Evolutionary conservation across 2,113 vertebrate species (phyloP).

Genomic region (Leuciscus idus): DNA sequence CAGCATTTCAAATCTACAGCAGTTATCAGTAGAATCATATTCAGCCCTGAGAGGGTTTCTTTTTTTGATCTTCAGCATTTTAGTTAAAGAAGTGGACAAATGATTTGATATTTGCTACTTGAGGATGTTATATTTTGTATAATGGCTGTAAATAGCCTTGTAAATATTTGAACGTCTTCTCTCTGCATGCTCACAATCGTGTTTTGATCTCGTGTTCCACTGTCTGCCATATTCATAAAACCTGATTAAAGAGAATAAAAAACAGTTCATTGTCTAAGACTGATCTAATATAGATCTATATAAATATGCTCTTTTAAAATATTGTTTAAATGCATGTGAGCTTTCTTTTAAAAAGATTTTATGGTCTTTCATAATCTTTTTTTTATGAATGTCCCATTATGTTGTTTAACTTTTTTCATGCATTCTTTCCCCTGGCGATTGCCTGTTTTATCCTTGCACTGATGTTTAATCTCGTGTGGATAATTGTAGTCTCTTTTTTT

Average conservation of each 20-base stretch:
- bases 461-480: background rate
- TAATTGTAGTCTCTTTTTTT: background rate
- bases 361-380: slow-evolving; percentile 10
- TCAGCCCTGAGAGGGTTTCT: background rate
- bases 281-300: background rate
- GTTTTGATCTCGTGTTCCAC: slow-evolving; percentile 2
- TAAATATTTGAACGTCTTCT: background rate
- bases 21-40: slow-evolving; percentile 15
- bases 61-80: background rate
- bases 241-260: slow-evolving; percentile 24
- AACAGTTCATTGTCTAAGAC: background rate
- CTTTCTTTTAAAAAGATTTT: slow-evolving; percentile 11
- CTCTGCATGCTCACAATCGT: background rate
- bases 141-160: slow-evolving; percentile 6
- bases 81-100: background rate
- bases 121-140: background rate
- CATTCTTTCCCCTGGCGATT: background rate
- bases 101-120: background rate
- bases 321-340: background rate
- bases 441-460: background rate
- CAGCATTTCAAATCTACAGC: slow-evolving; percentile 31
- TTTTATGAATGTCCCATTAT: slow-evolving; percentile 17
- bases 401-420: slow-evolving; percentile 1
- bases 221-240: background rate
- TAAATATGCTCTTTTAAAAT: background rate